Base-by-base conservation (phyloP, 2,113 vertebrate species). In the Coracopsis vasa region DNA sequence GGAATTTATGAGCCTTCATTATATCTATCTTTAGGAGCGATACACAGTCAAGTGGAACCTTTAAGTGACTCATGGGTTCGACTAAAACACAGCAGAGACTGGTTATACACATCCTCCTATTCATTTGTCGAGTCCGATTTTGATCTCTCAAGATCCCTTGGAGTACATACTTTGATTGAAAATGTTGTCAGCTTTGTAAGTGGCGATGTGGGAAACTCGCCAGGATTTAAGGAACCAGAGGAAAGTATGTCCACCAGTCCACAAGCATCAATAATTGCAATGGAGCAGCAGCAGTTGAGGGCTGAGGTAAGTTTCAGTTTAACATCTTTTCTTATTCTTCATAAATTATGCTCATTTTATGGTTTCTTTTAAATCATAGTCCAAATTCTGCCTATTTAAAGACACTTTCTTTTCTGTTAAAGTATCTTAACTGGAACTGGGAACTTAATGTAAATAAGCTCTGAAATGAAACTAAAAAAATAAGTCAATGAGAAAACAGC, bases 191-290 rank as follows among this genome's bases (percentile, higher is more conserved):
- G 99, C 97, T 99, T 99, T 97, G 98, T 99, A 92, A 99, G 99
- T 65, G 99, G 99, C 10, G 99, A 99, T 72, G 98, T 99, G 90
- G 99, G 99, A 48, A 98, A 98, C 81, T 97, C 98, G 0, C 98
- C 99, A 5, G 99, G 98, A 73, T 99, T 99, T 97, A 99, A 99
- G 95, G 99, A 99, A 78, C 99, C 99, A 0, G 99, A 99, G 65
- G 99, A 99, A 95, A 98, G 98, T 58, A 99, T 99, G 99, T 99
- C 99, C 80, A 99, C 99, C 67, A 99, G 98, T 94, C 99, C 99
- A 1, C 99, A 99, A 94, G 99, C 99, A 3, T 99, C 98, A 10
- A 79, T 99, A 83, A 97, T 99, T 96, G 99, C 99, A 65, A 99
- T 99, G 99, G 99, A 99, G 81, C 99, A 99, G 97, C 99, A 99